phyloP scores from a whole-genome alignment of 2,113 vertebrate species.

The Macroglossus sobrinus region DNA sequence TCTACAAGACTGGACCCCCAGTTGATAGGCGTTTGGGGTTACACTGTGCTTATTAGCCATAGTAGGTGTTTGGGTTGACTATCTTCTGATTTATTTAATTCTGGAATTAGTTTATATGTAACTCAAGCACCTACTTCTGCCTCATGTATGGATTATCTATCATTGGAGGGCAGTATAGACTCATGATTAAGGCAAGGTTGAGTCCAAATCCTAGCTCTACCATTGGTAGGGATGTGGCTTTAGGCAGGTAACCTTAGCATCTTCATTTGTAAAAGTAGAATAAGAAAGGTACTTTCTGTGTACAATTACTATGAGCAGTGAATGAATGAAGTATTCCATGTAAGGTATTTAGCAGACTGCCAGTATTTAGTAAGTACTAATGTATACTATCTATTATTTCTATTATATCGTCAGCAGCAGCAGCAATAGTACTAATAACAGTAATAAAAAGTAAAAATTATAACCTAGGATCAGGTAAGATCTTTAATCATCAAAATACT shows the following conservation, averaged over 20 bases:
- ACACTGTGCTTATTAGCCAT: neutral
- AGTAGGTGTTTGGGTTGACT: neutral
- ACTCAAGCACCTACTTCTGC: neutral
- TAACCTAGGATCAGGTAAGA: neutral
- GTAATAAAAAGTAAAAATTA: neutral
- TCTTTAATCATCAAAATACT: neutral
- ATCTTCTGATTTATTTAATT: slow-evolving; percentile 1
- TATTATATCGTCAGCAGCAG: neutral
- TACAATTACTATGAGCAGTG: neutral
- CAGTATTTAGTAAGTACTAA: neutral
- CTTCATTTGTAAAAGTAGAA: neutral
- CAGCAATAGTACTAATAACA: neutral
- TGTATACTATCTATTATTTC: neutral
- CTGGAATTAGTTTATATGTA: neutral
- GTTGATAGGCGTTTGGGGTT: neutral
- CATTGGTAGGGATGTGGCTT: neutral
- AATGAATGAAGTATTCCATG: neutral
- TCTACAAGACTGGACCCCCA: neutral
- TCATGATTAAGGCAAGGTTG: neutral
- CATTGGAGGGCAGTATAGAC: neutral
- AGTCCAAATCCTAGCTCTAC: neutral
- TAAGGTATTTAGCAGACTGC: neutral
- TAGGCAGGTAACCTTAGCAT: neutral
- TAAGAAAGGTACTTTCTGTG: neutral
- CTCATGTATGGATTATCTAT: neutral